Evolutionary conservation across 1,140 invertebrate genomes (phyloP), one percentile per base, ranked within the genome.

Genomic region (Magallana ariakensis): DNA sequence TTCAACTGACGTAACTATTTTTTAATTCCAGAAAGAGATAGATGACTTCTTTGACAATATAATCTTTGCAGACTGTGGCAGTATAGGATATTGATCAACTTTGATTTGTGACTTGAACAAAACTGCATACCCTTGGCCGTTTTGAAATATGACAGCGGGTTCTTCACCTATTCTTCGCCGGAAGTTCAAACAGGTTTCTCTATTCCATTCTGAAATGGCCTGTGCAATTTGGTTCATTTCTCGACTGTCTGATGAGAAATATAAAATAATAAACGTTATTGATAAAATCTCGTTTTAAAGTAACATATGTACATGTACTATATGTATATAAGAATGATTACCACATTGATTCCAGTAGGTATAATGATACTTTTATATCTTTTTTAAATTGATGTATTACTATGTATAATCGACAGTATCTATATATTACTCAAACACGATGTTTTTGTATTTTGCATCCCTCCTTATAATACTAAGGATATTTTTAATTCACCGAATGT

Each of bases 141-240:
- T 90, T 56, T 87, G 82, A 62, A 90, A 88, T 46, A 84, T 83
- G 9, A 91, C 87, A 22, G 70, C 87, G 80, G 88, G 88, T 10
- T 82, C 62, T 57, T 92, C 90, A 54, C n/a, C 87, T 3, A 75
- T 16, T 16, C 55, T 54, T 13, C 19, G 83, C 54, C 89, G 46
- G 26, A 92, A 92, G n/a, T 58, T 87, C 13, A 92, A 58, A 85
- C 92, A 92, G 11, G 92, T 92, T 87, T 92, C 90, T 9, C 81
- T 66, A 16, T 90, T 75, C 85, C 89, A 92, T 16, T 92, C 92
- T 16, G 87, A 82, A 1, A 92, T 81, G 7, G 91, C 91, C 5
- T 85, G 85, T 15, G 54, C 7, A 82, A 82, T 82, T 22, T 82
- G 55, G 11, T 8, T 6, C 15, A 16, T 10, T 22, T 55, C 46